phyloP scores from a whole-genome alignment of 2,797 vertebrate species.

The Rhinoraja longicauda region DNA sequence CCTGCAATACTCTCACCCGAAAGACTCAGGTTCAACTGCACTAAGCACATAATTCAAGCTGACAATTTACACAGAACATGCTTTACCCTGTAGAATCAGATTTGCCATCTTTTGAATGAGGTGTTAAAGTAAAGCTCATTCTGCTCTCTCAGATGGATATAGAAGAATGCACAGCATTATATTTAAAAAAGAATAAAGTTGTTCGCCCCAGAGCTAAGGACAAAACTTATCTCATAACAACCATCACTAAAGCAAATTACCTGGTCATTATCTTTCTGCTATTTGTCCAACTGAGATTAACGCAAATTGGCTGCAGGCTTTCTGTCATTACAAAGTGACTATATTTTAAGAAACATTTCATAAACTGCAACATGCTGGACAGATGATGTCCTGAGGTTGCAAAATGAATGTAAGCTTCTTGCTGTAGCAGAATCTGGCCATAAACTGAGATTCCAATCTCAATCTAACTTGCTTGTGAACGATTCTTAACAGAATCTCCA shows the following conservation, averaged over 20 bases:
- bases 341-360: neutral
- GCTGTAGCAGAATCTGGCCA: neutral
- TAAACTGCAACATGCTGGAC: neutral
- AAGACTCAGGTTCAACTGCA: neutral
- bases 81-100: too few relatives aligned
- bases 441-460: neutral
- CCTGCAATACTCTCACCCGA: neutral
- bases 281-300: neutral
- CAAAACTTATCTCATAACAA: neutral
- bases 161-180: neutral
- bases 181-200: neutral
- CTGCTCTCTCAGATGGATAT: neutral
- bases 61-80: neutral
- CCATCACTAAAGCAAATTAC: constrained; percentile 10
- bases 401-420: neutral
- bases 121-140: neutral
- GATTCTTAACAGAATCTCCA: neutral
- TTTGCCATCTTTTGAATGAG: neutral
- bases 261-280: neutral
- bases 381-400: neutral
- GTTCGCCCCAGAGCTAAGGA: neutral
- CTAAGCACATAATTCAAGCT: neutral
- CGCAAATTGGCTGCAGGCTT: neutral
- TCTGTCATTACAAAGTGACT: neutral
- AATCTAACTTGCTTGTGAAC: neutral